Percentiles rank a stretch among this genome's conserved stretches.
Evolutionary conservation across 2,113 vertebrate species (phyloP).

Genomic region (Caloenas nicobarica): DNA sequence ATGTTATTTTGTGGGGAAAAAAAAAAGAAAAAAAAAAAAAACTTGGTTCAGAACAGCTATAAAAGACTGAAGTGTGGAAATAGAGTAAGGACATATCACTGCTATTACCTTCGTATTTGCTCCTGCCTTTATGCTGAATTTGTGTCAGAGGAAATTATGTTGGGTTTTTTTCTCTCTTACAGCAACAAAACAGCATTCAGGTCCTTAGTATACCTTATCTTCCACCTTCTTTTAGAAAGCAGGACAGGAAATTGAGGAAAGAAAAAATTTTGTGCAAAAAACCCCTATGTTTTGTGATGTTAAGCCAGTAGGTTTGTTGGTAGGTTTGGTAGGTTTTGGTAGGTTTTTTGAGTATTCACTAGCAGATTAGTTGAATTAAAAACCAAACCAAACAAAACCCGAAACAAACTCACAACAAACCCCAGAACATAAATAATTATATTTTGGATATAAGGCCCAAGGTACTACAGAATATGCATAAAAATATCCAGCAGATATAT

Average conservation of each 20-base stretch:
- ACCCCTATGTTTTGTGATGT: background rate
- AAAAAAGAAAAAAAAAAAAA: background rate
- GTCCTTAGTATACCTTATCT: background rate
- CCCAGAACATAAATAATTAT: background rate
- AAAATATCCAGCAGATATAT: background rate
- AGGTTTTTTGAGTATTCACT: background rate
- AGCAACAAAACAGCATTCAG: background rate
- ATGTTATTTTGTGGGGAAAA: background rate
- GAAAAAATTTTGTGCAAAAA: background rate
- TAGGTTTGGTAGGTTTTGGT: background rate
- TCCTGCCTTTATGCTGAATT: background rate
- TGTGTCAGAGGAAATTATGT: background rate
- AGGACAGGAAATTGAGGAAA: background rate
- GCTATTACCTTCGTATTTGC: background rate
- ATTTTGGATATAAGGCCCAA: background rate
- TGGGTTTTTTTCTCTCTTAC: background rate
- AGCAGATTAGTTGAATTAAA: background rate
- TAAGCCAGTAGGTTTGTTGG: background rate
- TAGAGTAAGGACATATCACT: background rate
- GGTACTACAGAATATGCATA: background rate
- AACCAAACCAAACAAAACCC: background rate
- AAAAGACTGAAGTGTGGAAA: background rate
- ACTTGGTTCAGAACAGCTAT: background rate
- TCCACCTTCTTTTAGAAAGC: background rate
- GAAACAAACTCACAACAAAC: background rate